Conservation (phyloP, 2,113 vertebrate genomes). For the Myotis davidii region DNA sequence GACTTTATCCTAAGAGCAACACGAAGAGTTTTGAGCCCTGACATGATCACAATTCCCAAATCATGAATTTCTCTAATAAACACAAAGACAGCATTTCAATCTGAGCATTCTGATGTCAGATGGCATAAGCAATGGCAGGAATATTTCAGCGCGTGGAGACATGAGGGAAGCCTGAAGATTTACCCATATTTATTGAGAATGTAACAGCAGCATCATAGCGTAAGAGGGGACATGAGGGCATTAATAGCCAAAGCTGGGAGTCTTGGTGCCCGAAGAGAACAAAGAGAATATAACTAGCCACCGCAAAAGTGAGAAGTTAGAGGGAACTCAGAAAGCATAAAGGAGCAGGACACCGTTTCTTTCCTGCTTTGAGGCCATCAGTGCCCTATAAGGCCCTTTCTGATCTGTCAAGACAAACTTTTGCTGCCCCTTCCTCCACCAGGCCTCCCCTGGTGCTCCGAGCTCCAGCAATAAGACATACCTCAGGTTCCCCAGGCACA, state of each 20-base stretch:
- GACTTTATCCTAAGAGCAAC: not conserved
- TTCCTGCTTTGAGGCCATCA: not conserved
- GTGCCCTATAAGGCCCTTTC: not conserved
- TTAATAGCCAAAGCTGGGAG: not conserved
- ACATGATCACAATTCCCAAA: not conserved
- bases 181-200: accelerated
- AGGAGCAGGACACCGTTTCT: not conserved
- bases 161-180: not conserved
- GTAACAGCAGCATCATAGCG: not conserved
- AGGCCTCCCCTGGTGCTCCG: not conserved
- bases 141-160: not conserved
- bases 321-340: not conserved
- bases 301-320: not conserved
- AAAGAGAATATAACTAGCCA: not conserved
- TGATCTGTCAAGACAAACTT: not conserved
- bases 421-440: not conserved
- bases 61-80: not conserved
- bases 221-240: not conserved
- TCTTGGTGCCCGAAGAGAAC: not conserved
- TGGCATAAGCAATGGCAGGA: not conserved
- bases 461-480: not conserved
- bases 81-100: not conserved
- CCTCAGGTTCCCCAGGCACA: not conserved
- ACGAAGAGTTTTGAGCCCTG: not conserved
- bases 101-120: not conserved